phyloP scores from a whole-genome alignment of 2,888 invertebrate genomes.

The Rhopalosiphum nymphaeae region DNA sequence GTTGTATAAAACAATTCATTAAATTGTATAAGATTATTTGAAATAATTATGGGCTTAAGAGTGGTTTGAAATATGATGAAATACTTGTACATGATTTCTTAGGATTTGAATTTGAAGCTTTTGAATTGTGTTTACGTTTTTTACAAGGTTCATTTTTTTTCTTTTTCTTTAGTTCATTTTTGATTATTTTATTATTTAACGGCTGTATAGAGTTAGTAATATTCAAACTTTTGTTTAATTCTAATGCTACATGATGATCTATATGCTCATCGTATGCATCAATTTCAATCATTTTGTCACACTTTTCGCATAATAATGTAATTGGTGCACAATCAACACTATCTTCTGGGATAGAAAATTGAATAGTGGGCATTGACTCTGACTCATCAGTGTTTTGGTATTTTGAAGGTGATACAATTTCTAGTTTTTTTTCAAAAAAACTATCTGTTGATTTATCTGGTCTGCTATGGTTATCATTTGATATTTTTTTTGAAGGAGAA shows the following conservation, averaged over 20 bases:
- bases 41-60: slow-evolving; percentile 8
- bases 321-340: slow-evolving; percentile 70
- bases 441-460: neutral
- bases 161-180: neutral
- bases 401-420: slow-evolving; percentile 34
- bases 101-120: neutral
- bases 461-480: neutral
- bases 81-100: slow-evolving; percentile 38
- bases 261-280: slow-evolving; percentile 80
- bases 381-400: neutral
- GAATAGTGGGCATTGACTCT: neutral
- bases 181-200: neutral
- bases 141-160: neutral
- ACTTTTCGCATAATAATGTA: slow-evolving; percentile 77
- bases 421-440: slow-evolving; percentile 62
- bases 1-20: neutral
- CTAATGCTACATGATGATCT: slow-evolving; percentile 88
- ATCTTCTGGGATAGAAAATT: slow-evolving; percentile 67
- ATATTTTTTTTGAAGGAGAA: slow-evolving; percentile 27
- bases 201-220: slow-evolving; percentile 9
- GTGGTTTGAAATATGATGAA: slow-evolving; percentile 44
- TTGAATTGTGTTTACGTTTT: slow-evolving; percentile 47
- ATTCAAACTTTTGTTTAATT: slow-evolving; percentile 79
- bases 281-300: slow-evolving; percentile 76
- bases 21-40: neutral